These are phyloP conservation scores for Acestrorhynchus altus DNA, from an alignment of 2,797 vertebrate genomes.

Conservation along the genomic window DNA sequence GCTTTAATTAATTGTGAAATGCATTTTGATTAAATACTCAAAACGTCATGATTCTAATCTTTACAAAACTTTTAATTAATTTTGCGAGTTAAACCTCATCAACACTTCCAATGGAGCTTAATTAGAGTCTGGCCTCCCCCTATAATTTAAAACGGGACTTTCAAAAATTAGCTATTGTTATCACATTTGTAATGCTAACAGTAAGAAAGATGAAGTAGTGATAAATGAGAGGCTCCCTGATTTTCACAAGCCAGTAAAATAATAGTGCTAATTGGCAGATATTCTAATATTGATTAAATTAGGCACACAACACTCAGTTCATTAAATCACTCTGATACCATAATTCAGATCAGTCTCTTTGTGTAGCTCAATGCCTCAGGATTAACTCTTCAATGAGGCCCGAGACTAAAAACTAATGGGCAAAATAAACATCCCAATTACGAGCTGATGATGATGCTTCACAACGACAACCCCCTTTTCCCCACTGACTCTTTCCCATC, in stretches of 20 bases:
- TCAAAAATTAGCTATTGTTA: conserved; percentile 82
- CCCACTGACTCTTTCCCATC: conserved; percentile 10
- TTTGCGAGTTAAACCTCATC: conserved; percentile 84
- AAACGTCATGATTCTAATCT: conserved; percentile 85
- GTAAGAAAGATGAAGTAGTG: conserved; percentile 72
- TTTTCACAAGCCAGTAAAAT: conserved; percentile 77
- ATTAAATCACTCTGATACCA: conserved; percentile 71
- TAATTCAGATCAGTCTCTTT: conserved; percentile 74
- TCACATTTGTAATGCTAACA: conserved; percentile 79
- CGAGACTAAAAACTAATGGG: conserved; percentile 61
- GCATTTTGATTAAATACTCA: conserved; percentile 84
- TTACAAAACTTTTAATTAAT: conserved; percentile 84
- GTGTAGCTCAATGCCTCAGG: conserved; percentile 61
- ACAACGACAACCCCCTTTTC: conserved; percentile 23
- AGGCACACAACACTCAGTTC: conserved; percentile 76
- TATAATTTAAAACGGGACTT: conserved; percentile 74
- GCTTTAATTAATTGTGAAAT: conserved; percentile 80
- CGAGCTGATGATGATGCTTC: conserved; percentile 33
- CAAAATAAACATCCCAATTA: conserved; percentile 48
- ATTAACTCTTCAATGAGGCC: conserved; percentile 74
- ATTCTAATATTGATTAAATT: conserved; percentile 86
- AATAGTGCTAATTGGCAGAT: conserved; percentile 82
- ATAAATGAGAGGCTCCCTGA: conserved; percentile 75
- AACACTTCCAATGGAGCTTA: conserved; percentile 82
- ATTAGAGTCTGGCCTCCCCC: conserved; percentile 72